Conservation (phyloP, 2,888 invertebrate species). For the Perithous albicinctus region DNA sequence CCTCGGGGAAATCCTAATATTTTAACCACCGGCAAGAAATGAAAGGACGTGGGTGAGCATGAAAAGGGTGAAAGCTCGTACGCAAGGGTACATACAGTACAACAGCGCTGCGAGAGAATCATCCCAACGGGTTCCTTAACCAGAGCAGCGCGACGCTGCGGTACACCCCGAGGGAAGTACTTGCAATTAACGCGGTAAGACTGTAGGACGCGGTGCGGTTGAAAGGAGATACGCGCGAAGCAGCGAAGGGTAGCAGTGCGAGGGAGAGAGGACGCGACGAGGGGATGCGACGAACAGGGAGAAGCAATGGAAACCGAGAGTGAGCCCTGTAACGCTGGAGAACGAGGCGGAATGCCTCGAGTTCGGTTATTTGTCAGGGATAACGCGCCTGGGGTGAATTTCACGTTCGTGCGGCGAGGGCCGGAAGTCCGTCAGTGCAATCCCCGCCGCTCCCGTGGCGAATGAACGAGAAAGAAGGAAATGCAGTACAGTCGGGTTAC, state of each 20-base stretch:
- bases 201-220: slow-evolving; percentile 68
- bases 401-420: slow-evolving; percentile 37
- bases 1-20: slow-evolving; percentile 78
- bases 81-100: slow-evolving; percentile 31
- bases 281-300: neutral
- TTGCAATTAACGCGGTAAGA: slow-evolving; percentile 81
- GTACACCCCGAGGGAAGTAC: slow-evolving; percentile 78
- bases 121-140: slow-evolving; percentile 57
- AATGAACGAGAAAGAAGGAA: slow-evolving; percentile 25
- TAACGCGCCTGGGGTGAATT: slow-evolving; percentile 60
- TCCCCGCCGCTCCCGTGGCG: neutral
- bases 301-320: slow-evolving; percentile 35
- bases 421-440: slow-evolving; percentile 69
- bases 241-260: slow-evolving; percentile 39
- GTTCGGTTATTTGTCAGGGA: slow-evolving; percentile 77
- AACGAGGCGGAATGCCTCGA: slow-evolving; percentile 70
- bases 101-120: slow-evolving; percentile 23
- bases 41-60: slow-evolving; percentile 75
- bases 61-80: slow-evolving; percentile 76
- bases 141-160: slow-evolving; percentile 71
- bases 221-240: slow-evolving; percentile 64
- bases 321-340: slow-evolving; percentile 53
- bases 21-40: slow-evolving; percentile 77
- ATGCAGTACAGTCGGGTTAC: slow-evolving; percentile 7
- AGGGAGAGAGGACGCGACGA: neutral